Evolutionary conservation across 2,888 invertebrate genomes (phyloP).

Genomic region (Leptinotarsa juncta): DNA sequence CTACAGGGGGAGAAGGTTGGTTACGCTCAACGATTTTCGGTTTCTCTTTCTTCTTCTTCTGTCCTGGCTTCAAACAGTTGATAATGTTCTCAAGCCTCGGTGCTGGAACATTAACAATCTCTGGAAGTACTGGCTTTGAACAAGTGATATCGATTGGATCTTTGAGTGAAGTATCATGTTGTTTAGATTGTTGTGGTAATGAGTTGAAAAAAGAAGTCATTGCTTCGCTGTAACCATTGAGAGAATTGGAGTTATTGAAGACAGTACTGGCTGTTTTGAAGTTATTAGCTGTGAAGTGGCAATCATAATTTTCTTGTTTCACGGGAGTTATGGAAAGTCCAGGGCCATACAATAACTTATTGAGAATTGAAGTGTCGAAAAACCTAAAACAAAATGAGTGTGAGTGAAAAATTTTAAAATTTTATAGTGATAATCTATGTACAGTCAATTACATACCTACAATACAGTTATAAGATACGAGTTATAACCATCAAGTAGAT

Average conservation of each 20-base stretch:
- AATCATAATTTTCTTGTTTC: slow-evolving; percentile 40
- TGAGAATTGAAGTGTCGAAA: slow-evolving; percentile 49
- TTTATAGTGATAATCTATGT: neutral
- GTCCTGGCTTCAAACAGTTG: slow-evolving; percentile 42
- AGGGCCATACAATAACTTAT: slow-evolving; percentile 53
- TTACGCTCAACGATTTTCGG: slow-evolving; percentile 33
- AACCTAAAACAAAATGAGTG: slow-evolving; percentile 50
- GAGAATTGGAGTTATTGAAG: slow-evolving; percentile 28
- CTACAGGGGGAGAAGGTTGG: slow-evolving; percentile 35
- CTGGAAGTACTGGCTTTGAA: neutral
- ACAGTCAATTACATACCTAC: slow-evolving; percentile 33
- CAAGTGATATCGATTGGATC: neutral
- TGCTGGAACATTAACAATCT: slow-evolving; percentile 1
- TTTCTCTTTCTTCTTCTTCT: slow-evolving; percentile 38
- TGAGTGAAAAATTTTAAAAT: neutral
- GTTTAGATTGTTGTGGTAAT: neutral
- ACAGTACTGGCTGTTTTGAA: slow-evolving; percentile 16
- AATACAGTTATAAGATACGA: neutral
- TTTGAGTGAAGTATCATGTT: neutral
- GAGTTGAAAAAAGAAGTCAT: neutral
- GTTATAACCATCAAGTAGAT: neutral
- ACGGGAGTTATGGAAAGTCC: slow-evolving; percentile 52
- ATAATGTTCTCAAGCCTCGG: slow-evolving; percentile 40
- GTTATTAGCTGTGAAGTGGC: slow-evolving; percentile 21
- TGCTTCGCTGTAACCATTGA: slow-evolving; percentile 37